Evolutionary conservation across 2,797 vertebrate genomes (phyloP), one percentile per base, ranked within the genome.

Genomic region (Epinephelus malabaricus): DNA sequence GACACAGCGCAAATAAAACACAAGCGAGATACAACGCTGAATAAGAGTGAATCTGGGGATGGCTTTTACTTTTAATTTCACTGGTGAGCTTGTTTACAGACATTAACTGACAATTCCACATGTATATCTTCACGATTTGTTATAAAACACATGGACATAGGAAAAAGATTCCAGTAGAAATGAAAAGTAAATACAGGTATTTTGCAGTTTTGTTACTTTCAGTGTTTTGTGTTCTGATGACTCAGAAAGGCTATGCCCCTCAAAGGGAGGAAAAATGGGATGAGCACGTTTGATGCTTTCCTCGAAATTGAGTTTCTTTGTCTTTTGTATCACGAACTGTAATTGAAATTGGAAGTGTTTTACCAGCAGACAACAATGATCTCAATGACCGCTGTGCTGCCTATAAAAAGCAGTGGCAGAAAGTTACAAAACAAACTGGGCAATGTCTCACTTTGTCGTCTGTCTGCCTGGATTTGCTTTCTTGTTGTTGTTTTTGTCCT

Each of bases 401-500:
- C 74, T 85, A 69, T 84, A 76, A 88, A 89, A 88, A 88, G 71
- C 79, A 66, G 73, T 69, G 64, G 65, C 70, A 82, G 56, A 88
- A 92, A 90, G 90, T 91, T 86, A 66, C 83, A 78, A 83, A 91
- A 91, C 90, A 90, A 92, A 92, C 86, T 69, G 88, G 86, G 78
- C 78, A 75, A 87, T 86, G 88, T 93, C 88, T 92, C 88, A 91
- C 86, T 92, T 93, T 93, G 92, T 93, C 75, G 61, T 89, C 86
- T 93, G 90, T 91, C 92, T 71, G 79, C 89, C 82, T 78, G 87
- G 89, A 93, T 94, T 95, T 91, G 88, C 88, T 91, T 87, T 82
- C 82, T 92, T 93, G 81, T 91, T 91, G 86, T 90, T 94, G 86
- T 93, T 92, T 92, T 92, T 87, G 87, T 92, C 83, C 78, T 80